Evolutionary conservation across 2,113 vertebrate genomes (phyloP), one percentile per base, ranked within the genome.

Genomic region (Gymnarchus niloticus): DNA sequence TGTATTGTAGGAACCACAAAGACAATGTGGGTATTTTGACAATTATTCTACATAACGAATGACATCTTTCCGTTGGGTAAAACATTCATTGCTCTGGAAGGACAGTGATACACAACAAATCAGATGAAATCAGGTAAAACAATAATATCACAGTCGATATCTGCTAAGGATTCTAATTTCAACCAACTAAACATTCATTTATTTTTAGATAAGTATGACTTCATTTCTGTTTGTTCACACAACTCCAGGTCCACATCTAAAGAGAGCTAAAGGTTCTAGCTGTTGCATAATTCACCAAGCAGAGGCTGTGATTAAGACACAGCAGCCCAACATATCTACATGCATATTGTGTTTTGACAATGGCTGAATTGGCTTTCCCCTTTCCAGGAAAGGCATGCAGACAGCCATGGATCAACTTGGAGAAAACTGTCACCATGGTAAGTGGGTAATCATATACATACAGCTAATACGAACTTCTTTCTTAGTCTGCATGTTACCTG

Each of bases 261-360:
- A 54, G 80, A 33, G 28, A 52, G 78, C 51, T 28, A 33, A 82
- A 54, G 80, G 49, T 82, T 82, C 6, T n/a, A 33, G 19, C 51
- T 54, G n/a, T 33, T 81, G 80, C 23, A 54, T 81, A 19, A 82
- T 54, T 82, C 80, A 82, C 48, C 49, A 54, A 14, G 49, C 80
- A 82, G 80, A 33, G 80, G 48, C 25, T 51, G 80, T 54, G 49
- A 82, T 54, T 52, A 82, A 54, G 51, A 82, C 28, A 28, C 28
- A 10, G 51, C 49, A 56, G 51, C 49, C 51, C 51, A 51, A 37
- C 28, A 51, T 21, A 51, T 37, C 80, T 14, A 51, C 80, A 54
- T 28, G 48, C 51, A 33, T 56, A 51, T 82, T 82, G 28, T 54
- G n/a, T 82, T 82, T 54, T 17, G 48, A 51, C 48, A 54, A 48